Evolutionary conservation across 2,113 vertebrate genomes (phyloP).

Genomic region (Eulacestoma nigropectus): DNA sequence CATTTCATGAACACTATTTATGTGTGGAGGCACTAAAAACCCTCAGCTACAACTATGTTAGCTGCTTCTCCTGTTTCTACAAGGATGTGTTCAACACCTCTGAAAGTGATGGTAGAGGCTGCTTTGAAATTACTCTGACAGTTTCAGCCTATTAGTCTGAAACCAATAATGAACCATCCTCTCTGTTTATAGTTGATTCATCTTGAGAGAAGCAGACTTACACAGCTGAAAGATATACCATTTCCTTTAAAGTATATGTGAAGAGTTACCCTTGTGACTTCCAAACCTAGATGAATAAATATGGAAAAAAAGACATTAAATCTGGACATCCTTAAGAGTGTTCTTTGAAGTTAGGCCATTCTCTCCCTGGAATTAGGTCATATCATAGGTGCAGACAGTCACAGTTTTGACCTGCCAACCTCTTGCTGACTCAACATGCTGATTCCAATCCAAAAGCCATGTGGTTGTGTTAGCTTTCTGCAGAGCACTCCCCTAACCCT

Average conservation of each 20-base stretch:
- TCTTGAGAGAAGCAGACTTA: not conserved
- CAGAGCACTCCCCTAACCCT: not conserved
- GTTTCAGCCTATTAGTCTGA: not conserved
- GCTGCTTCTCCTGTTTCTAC: not conserved
- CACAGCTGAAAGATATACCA: not conserved
- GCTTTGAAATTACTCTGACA: not conserved
- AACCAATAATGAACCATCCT: not conserved
- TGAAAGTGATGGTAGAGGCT: not conserved
- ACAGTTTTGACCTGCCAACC: not conserved
- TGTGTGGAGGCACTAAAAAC: not conserved
- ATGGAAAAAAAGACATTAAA: not conserved
- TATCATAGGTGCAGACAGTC: not conserved
- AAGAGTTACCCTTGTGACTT: not conserved
- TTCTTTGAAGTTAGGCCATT: not conserved
- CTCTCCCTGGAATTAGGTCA: not conserved
- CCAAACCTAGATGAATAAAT: not conserved
- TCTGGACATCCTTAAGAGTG: not conserved
- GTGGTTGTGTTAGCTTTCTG: not conserved
- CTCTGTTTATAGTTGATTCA: not conserved
- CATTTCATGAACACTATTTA: not conserved
- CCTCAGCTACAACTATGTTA: not conserved
- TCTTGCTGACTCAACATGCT: not conserved
- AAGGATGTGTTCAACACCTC: not conserved
- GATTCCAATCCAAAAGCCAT: not conserved
- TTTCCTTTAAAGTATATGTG: not conserved